phyloP scores from a whole-genome alignment of 2,888 invertebrate species.

The Alentia gelatinosa region DNA sequence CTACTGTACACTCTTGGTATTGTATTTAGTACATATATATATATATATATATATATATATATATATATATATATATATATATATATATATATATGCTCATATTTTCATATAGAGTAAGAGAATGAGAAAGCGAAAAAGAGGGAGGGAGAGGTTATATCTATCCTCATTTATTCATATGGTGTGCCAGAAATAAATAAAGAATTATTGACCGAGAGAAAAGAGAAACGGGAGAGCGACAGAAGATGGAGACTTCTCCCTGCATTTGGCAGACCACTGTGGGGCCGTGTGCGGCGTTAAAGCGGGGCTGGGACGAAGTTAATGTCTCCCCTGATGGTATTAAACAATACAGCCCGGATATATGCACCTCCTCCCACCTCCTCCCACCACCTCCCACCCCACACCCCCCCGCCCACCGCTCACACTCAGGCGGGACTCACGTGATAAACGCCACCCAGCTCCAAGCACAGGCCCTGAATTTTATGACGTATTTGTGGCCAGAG shows the following conservation, averaged over 20 bases:
- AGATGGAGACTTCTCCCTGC: background rate
- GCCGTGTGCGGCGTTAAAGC: background rate
- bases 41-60: too few relatives aligned
- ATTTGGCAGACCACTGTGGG: background rate
- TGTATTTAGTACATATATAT: too few relatives aligned
- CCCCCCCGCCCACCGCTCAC: background rate
- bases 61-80: too few relatives aligned
- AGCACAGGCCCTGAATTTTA: background rate
- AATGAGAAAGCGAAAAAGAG: too few relatives aligned
- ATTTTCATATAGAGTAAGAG: too few relatives aligned
- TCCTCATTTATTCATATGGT: too few relatives aligned
- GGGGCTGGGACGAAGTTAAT: background rate
- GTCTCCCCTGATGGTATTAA: conserved; percentile 18
- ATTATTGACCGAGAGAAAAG: background rate
- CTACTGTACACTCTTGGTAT: too few relatives aligned
- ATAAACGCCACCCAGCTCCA: background rate
- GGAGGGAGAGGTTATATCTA: too few relatives aligned
- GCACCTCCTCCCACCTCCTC: background rate
- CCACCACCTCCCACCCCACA: background rate
- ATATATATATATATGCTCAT: too few relatives aligned
- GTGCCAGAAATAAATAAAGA: too few relatives aligned
- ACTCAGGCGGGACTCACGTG: background rate
- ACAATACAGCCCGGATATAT: background rate
- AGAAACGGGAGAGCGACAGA: background rate
- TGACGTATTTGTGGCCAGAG: background rate